Base-by-base conservation (phyloP, 2,888 invertebrate species). In the Biston betularia region DNA sequence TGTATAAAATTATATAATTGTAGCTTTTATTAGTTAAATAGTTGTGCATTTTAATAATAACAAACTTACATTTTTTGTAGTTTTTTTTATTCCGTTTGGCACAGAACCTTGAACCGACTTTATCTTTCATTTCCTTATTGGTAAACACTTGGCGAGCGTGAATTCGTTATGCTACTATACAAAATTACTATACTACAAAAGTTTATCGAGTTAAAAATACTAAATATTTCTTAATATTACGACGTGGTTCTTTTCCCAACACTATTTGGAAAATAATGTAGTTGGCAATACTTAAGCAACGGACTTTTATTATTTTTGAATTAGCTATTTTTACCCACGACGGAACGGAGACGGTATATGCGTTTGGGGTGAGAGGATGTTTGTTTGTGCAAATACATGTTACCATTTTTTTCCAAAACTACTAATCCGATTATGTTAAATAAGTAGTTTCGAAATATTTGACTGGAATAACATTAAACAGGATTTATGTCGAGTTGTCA, bases 121-220 rank as follows among this genome's bases (percentile, higher is more conserved):
- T 76, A 68, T 86, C 88, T 90, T 87, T 90, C 89, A 90, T 89
- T 91, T 92, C 91, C 91, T 88, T 74, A 79, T 88, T 84, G 78
- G 79, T 80, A 79, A 81, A 81, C 72, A 71, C 63, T 78, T 72
- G 65, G 69, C 66, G 60, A 56, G 59, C 63, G 56, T 42, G 11
- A 65, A 84, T 83, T 83, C 69, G 77, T 74, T 78, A 74, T 69
- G 71, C 72, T 55, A 42, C 63, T 48, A 67, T 69, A 65, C 65
- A 52, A 24, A 24, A 24, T 24, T 3, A 24, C 24, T 24, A 24
- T 24, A 24, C 24, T 24, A 24, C 24, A 24, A 69, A 24, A 60
- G 68, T 55, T 69, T 60, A 69, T 58, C 54, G 38, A 68, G 65
- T 68, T 68, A 70, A 56, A 24, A 68, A 63, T 58, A 49, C 35